Base-by-base conservation (phyloP, 2,888 invertebrate genomes). In the Stenotaenia linearis region DNA sequence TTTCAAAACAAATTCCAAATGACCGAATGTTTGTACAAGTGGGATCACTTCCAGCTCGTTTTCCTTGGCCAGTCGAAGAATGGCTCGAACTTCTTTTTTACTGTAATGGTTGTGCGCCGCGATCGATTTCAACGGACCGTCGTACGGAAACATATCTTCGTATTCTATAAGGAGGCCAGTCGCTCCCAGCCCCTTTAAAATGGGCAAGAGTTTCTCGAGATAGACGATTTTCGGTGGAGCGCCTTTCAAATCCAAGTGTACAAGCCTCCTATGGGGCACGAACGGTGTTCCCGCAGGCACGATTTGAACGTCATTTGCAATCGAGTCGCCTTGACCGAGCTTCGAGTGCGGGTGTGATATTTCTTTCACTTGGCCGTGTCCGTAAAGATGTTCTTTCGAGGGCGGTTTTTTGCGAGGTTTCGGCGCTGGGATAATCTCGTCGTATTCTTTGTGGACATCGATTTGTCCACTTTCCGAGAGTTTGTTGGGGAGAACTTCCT, bases 211-310 rank as follows among this genome's bases (percentile, higher is more conserved):
- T 9, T 89, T 86, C 78, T 88, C 85, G 80, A 91, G 89, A 83
- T 92, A 92, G 0, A 86, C 84, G 1, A 93, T 84, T 83, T 90
- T 91, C 0, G 92, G 92, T 0, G 94, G 93, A 0, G 94, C 92
- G 7, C 95, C 94, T 86, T 96, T 95, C 23, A 95, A 86, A 86
- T 95, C 96, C 28, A 95, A 86, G 86, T 95, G 95, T 1, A 96
- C 92, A 30, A 94, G 88, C 80, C 91, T 90, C 81, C 91, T 88
- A 1, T 81, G 81, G 56, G 82, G 81, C 12, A 80, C 78, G 28
- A 78, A 81, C 23, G 77, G 37, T 45, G 77, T 40, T 45, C 37
- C 77, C 77, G 23, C 9, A 23, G 37, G 77, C 28, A 77, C 45
- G 35, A 28, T 28, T 23, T 69, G 69, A 28, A 12, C 69, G 25